Evolutionary conservation across 2,113 vertebrate genomes (phyloP), one percentile per base, ranked within the genome.

Genomic region (Ovibos moschatus): DNA sequence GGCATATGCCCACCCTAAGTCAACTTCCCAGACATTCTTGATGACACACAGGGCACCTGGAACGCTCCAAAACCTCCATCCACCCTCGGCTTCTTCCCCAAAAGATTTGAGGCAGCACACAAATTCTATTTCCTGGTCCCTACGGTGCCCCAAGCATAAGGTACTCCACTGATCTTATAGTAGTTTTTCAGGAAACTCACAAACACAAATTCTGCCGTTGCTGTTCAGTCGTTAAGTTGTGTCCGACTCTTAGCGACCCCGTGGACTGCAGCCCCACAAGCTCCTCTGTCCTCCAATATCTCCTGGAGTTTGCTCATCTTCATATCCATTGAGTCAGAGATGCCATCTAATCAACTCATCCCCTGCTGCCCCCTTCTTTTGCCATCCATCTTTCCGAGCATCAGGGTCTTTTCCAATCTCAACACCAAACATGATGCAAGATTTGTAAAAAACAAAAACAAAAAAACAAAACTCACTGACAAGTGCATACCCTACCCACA

Each of bases 81-180:
- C 16, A 3, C 27, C 51, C 12, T 25, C 53, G 74, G 6, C 9
- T 55, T 9, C 87, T 47, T 53, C 74, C 83, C 12, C 11, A 10
- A 28, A 10, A 87, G 53, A 16, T 16, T 36, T 4, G 14, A 78
- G 74, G 30, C 0, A 3, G 4, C 21, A 3, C 3, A 7, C 8
- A 30, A 17, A 84, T 10, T 43, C 50, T 43, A 8, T 9, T 23
- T 36, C 30, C 55, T 12, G 5, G 0, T 14, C 27, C 23, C 55
- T 3, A 3, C 2, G 19, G 28, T 0, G 9, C 50, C 23, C 76
- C 17, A 74, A 1, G 55, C 57, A 7, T 0, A 23, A 16, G 12
- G 40, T 21, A 47, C 33, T 2, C 47, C 27, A 0, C 1, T 1
- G 23, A 23, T 40, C 27, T 13, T 27, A 6, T 1, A 4, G 3